phyloP scores from a whole-genome alignment of 1,140 invertebrate genomes.

The Drosophila kikkawai region DNA sequence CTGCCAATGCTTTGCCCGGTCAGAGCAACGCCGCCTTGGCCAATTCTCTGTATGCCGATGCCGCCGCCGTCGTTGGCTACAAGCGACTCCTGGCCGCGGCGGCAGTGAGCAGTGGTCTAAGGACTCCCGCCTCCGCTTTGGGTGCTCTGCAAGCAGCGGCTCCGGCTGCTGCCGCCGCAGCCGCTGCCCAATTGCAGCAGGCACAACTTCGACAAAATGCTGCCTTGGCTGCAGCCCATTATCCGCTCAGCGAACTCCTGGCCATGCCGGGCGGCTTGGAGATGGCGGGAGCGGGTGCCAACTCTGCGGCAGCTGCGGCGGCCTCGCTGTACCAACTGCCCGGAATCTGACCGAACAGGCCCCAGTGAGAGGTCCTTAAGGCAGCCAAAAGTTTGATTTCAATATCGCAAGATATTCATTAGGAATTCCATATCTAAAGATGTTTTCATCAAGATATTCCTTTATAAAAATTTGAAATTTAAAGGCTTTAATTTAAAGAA shows the following conservation, averaged over 20 bases:
- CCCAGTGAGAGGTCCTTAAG: conserved; percentile 82
- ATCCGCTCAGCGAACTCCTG: conserved; percentile 89
- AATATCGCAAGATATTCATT: not conserved
- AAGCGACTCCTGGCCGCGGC: conserved; percentile 82
- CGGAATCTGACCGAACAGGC: conserved; percentile 89
- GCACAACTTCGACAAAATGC: conserved; percentile 75
- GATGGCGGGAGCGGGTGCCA: conserved; percentile 77
- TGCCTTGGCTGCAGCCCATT: conserved; percentile 86
- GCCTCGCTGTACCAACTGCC: conserved; percentile 88
- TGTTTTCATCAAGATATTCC: not conserved
- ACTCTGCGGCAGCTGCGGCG: conserved; percentile 71
- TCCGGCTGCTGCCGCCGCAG: conserved; percentile 68
- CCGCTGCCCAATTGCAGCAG: conserved; percentile 60
- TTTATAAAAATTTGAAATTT: not conserved
- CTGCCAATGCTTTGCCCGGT: conserved; percentile 52
- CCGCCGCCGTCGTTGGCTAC: conserved; percentile 80
- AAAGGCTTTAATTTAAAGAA: not conserved
- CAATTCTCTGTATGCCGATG: conserved; percentile 75
- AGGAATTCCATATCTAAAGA: not conserved
- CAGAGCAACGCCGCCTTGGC: conserved; percentile 73
- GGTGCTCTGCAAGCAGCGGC: conserved; percentile 77
- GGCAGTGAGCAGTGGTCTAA: conserved; percentile 67
- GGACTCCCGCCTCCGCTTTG: conserved; percentile 52
- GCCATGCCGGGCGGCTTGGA: conserved; percentile 89
- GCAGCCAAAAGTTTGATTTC: not conserved